A percentile compares a stretch with the other conserved stretches of the same genome.
phyloP scores from a whole-genome alignment of 2,888 invertebrate genomes.

The Caenorhabditis afra region DNA sequence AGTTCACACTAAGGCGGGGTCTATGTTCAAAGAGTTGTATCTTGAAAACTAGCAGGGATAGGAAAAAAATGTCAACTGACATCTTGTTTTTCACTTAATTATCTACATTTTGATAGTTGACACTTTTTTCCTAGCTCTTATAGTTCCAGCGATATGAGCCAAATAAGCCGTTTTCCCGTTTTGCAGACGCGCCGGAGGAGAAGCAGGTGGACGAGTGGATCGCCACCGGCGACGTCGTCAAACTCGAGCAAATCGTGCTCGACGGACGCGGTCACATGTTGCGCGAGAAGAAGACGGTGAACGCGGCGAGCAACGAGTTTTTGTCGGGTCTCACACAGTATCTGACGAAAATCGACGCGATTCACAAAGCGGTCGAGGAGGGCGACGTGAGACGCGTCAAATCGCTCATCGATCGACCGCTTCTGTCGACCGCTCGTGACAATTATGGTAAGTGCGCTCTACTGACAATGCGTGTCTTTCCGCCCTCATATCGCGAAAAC shows the following conservation, averaged over 20 bases:
- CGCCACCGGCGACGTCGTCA: slow-evolving; percentile 71
- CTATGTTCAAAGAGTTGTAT: too few species aligned
- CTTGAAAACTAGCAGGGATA: too few species aligned
- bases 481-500: too few species aligned
- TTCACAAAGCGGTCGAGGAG: slow-evolving; percentile 90
- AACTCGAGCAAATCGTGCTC: slow-evolving; percentile 77
- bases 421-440: slow-evolving; percentile 89
- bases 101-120: too few species aligned
- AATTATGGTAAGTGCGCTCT: slow-evolving; percentile 81
- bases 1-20: too few species aligned
- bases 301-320: slow-evolving; percentile 74
- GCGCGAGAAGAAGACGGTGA: slow-evolving; percentile 76
- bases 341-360: slow-evolving; percentile 89
- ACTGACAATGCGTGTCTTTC: too few species aligned
- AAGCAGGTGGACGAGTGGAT: slow-evolving; percentile 78
- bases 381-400: slow-evolving; percentile 90
- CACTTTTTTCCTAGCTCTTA: too few species aligned
- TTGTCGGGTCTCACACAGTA: slow-evolving; percentile 76
- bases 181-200: slow-evolving; percentile 77
- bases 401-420: slow-evolving; percentile 86
- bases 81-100: too few species aligned
- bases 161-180: neutral
- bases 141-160: too few species aligned
- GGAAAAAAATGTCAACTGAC: too few species aligned
- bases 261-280: slow-evolving; percentile 75